Evolutionary conservation across 2,113 vertebrate species (phyloP), one percentile per base, ranked within the genome.

Genomic region (Calidris pugnax): DNA sequence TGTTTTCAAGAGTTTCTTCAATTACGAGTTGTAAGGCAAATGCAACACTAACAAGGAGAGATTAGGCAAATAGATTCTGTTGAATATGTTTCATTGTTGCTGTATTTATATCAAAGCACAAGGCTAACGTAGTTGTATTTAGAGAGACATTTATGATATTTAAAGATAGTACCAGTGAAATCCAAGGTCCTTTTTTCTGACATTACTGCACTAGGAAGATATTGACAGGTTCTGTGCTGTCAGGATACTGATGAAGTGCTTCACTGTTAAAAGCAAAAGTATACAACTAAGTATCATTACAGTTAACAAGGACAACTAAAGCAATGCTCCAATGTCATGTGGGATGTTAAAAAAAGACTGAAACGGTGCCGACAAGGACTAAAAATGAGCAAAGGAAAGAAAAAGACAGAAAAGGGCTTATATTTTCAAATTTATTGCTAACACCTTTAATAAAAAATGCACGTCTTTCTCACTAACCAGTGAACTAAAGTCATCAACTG

Each of bases 371-470:
- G 0, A 26, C 43, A 88, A 81, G n/a, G 47, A 92, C 64, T 92
- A 48, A 86, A 93, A 94, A 86, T 22, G 11, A 81, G 51, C 10
- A 71, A 90, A 63, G 10, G 45, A 82, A 91, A 81, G 63, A 57
- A 72, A 92, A 69, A 51, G 51, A 92, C 30, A 92, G 73, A 73
- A 87, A 95, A 96, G 85, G 21, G 63, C 92, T 88, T 71, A 75
- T 62, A 85, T 69, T 79, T 91, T 95, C 33, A 91, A 96, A 92
- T 93, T 85, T 85, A 93, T 89, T 97, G 69, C 69, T 59, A 94
- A 91, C 83, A 91, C 95, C 82, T 96, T 97, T 97, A 98, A 95
- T 95, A 96, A 97, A 96, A 97, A 95, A 95, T 85, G 74, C 81
- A 92, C 51, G 35, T 97, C 86, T 92, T 85, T 92, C 82, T 96